Base-by-base conservation (phyloP, 1,140 invertebrate species). In the Rhopalosiphum maidis region DNA sequence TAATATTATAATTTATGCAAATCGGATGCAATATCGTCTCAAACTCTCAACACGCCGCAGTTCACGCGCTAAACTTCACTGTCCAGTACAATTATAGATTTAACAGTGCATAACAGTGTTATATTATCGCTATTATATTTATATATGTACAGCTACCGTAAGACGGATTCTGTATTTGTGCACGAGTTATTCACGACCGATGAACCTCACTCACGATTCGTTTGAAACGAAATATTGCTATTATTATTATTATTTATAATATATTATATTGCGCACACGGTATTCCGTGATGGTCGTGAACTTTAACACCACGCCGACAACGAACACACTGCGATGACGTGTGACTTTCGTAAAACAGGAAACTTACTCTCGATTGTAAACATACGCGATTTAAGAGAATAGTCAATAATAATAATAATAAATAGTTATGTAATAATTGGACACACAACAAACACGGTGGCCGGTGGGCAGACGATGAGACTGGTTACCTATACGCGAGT, bases 401-500 rank as follows among this genome's bases (percentile, higher is more conserved):
- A 77, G 60, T n/a, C 60, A 77, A 68, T n/a, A 68, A 68, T 68
- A 68, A 60, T 55, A 55, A 55, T 30, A 60, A 60, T 60, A 83
- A 37, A 25, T 41, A 18, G 46, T 93, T 41, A 85, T 30, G 37
- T 85, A 93, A 93, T 43, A 55, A 86, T n/a, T 41, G 82, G 46
- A 37, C 11, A 85, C n/a, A 85, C 77, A 41, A 25, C 37, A 55
- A 51, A 54, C 77, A 54, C 77, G 82, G 90, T 22, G 82, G 82
- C 48, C 82, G 46, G 35, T 35, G 91, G 91, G 91, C 77, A 55
- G 82, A 93, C 91, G 91, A 93, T 93, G 91, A 82, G 91, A 93
- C 90, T 30, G 90, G 90, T 92, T 82, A 48, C 60, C 30, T 90
- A 90, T 68, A n/a, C 30, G 43, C 41, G 60, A 21, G 9, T 90